Percentiles rank a stretch among this genome's conserved stretches.
These are phyloP conservation scores for Epinotia ramella DNA, from an alignment of 2,888 invertebrate species.

Conservation along the genomic window DNA sequence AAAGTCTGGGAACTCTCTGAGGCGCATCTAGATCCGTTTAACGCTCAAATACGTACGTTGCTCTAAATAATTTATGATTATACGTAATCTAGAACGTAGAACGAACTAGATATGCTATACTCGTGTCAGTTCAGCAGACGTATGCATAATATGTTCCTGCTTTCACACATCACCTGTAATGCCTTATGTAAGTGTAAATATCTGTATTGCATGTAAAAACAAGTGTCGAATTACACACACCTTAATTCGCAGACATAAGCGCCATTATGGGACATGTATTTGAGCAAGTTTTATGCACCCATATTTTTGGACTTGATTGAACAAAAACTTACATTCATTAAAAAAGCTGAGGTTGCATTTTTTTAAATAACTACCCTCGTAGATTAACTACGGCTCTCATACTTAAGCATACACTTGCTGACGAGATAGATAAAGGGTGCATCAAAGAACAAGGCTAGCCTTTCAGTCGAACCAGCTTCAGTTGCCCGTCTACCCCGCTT, in stretches of 20 bases:
- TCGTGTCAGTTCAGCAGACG: not conserved
- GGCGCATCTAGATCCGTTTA: not conserved
- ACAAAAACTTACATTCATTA: not conserved
- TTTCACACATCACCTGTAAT: no score
- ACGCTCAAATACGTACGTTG: not conserved
- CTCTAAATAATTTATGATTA: conserved; percentile 17
- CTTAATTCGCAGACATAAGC: no score
- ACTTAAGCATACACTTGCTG: not conserved
- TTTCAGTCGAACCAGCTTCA: conserved; percentile 9
- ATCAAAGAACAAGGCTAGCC: not conserved
- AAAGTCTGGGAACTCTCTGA: conserved; percentile 18
- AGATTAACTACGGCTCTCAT: not conserved
- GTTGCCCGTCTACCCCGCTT: conserved; percentile 59
- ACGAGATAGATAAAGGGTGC: not conserved
- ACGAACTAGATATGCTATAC: not conserved
- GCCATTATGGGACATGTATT: no score
- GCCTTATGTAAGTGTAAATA: no score
- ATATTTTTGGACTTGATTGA: no score
- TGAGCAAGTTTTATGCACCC: no score
- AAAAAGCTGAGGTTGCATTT: not conserved
- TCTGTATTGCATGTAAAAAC: no score
- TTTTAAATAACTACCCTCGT: not conserved
- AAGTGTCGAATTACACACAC: no score
- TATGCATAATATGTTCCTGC: not conserved
- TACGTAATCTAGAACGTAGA: not conserved